Evolutionary conservation across 2,888 invertebrate species (phyloP).

Genomic region (Troides helena): DNA sequence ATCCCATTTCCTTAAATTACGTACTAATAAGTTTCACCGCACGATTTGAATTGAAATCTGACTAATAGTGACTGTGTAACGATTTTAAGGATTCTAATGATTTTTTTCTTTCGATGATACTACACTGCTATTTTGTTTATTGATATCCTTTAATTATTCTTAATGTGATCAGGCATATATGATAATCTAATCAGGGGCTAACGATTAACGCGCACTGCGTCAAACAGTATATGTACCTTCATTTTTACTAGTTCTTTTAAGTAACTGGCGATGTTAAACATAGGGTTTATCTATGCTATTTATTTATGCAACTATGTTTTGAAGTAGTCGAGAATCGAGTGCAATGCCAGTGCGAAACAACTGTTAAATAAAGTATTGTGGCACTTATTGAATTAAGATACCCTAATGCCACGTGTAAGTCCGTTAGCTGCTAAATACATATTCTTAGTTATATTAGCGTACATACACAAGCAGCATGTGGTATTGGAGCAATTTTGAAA

Average conservation of each 20-base stretch:
- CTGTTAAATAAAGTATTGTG: too few species aligned
- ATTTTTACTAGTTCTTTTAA: slow-evolving; percentile 10
- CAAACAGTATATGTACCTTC: slow-evolving; percentile 8
- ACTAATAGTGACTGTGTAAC: too few species aligned
- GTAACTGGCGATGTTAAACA: slow-evolving; percentile 16
- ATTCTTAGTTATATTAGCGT: background rate
- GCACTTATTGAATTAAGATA: background rate
- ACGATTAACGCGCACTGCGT: slow-evolving; percentile 8
- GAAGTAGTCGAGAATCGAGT: slow-evolving; percentile 15
- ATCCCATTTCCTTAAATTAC: too few species aligned
- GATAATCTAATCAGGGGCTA: slow-evolving; percentile 17
- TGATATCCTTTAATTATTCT: background rate
- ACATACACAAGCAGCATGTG: background rate
- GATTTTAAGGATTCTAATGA: background rate
- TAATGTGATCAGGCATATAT: background rate
- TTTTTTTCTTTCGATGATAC: background rate
- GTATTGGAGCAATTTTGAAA: background rate
- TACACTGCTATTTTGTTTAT: background rate
- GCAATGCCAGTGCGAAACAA: background rate
- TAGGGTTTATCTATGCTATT: slow-evolving; percentile 12
- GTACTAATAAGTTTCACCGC: too few species aligned
- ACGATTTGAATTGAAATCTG: too few species aligned
- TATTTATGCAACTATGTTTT: slow-evolving; percentile 11
- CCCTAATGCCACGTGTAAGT: background rate
- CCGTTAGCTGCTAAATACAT: background rate